These are phyloP conservation scores for Zaprionus kolodkinae DNA, from an alignment of 1,140 invertebrate species.

Conservation along the genomic window DNA sequence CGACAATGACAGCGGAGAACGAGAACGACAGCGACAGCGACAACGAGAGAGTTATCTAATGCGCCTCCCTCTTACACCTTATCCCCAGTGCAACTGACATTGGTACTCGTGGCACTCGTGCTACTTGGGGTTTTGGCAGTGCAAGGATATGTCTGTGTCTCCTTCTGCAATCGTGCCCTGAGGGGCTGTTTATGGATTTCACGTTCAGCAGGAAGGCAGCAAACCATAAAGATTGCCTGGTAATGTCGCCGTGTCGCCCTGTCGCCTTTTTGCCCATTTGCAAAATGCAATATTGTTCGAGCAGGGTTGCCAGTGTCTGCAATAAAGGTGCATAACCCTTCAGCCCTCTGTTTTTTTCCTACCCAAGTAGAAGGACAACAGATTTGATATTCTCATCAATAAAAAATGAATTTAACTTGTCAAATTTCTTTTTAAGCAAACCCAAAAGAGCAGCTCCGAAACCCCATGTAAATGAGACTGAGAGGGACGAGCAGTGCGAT, in stretches of 20 bases:
- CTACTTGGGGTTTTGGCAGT: constrained; percentile 5
- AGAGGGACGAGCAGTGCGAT: neutral
- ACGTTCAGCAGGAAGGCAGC: constrained; percentile 73
- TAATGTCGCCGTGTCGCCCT: constrained; percentile 58
- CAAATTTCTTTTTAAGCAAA: constrained; percentile 1
- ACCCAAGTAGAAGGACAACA: constrained; percentile 13
- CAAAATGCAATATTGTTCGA: constrained; percentile 52
- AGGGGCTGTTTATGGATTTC: constrained; percentile 73
- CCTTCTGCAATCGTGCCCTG: constrained; percentile 56
- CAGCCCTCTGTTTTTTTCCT: neutral
- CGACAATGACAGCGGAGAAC: constrained; percentile 18
- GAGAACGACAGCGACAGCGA: neutral
- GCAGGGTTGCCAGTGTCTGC: constrained; percentile 1
- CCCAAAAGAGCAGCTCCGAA: neutral
- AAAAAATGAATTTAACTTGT: constrained; percentile 8
- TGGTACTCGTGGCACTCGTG: neutral
- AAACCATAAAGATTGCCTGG: constrained; percentile 74
- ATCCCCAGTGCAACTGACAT: constrained; percentile 11
- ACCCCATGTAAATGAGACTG: neutral
- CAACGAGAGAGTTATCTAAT: constrained; percentile 32
- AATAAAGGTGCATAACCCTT: constrained; percentile 9
- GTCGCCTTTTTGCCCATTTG: constrained; percentile 27
- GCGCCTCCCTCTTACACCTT: neutral
- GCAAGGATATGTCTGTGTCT: constrained; percentile 53
- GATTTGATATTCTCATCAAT: constrained; percentile 22